phyloP scores from a whole-genome alignment of 2,888 invertebrate genomes.

The Amphipyra berbera region DNA sequence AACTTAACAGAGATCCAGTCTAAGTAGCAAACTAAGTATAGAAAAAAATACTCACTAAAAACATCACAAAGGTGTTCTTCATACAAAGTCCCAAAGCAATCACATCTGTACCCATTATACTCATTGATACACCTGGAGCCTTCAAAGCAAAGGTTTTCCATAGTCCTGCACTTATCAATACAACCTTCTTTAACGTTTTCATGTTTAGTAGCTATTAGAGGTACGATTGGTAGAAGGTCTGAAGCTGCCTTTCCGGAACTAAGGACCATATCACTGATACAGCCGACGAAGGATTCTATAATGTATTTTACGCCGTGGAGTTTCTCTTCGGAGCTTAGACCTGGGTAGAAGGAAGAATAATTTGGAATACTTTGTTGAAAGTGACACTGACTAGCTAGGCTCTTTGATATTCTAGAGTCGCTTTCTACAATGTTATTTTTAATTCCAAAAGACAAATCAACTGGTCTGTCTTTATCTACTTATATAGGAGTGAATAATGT shows the following conservation, averaged over 20 bases:
- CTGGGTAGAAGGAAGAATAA: constrained; percentile 74
- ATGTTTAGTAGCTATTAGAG: constrained; percentile 96
- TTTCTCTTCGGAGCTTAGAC: constrained; percentile 96
- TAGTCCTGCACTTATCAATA: constrained; percentile 94
- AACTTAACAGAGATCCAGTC: too few species aligned
- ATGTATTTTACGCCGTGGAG: constrained; percentile 97
- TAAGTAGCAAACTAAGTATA: neutral
- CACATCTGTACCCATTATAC: constrained; percentile 96
- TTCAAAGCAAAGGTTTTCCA: constrained; percentile 95
- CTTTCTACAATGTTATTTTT: too few species aligned
- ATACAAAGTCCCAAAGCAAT: constrained; percentile 97
- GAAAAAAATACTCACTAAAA: constrained; percentile 92
- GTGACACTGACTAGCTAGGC: neutral
- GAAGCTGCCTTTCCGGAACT: constrained; percentile 96
- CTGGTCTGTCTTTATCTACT: too few species aligned
- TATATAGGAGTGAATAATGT: too few species aligned
- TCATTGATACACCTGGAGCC: constrained; percentile 97
- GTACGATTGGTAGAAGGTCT: constrained; percentile 94
- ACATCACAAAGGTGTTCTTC: constrained; percentile 98
- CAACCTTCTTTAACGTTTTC: constrained; percentile 97
- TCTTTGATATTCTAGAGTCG: too few species aligned
- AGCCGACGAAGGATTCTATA: constrained; percentile 97
- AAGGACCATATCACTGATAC: constrained; percentile 96
- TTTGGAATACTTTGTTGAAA: neutral
- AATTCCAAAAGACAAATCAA: too few species aligned